These are phyloP conservation scores for Xanthia icteritia DNA, from an alignment of 2,888 invertebrate species.

Conservation along the genomic window DNA sequence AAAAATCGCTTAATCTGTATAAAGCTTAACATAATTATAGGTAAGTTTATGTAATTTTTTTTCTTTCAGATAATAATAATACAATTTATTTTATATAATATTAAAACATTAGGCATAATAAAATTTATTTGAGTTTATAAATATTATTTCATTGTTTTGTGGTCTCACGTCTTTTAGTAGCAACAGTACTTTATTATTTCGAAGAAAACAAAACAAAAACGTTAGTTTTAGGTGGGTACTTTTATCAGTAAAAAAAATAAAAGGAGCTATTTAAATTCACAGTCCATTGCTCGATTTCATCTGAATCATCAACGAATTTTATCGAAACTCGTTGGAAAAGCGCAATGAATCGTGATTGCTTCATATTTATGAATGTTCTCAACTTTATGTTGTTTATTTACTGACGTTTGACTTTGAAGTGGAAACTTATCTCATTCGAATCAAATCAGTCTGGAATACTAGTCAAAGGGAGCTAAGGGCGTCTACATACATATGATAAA, in stretches of 20 bases:
- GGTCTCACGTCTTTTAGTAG: background rate
- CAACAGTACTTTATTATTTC: background rate
- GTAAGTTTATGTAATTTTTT: no score
- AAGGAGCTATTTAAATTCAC: constrained; percentile 48
- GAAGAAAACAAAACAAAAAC: constrained; percentile 6
- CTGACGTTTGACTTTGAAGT: constrained; percentile 49
- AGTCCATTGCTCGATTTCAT: constrained; percentile 54
- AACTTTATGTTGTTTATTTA: constrained; percentile 52
- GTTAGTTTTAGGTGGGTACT: no score
- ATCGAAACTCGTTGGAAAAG: constrained; percentile 53
- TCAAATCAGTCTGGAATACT: constrained; percentile 48
- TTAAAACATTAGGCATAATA: no score
- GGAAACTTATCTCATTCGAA: constrained; percentile 49
- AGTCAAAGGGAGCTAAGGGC: constrained; percentile 19
- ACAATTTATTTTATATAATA: no score
- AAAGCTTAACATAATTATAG: background rate
- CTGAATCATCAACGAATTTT: constrained; percentile 49
- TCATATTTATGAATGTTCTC: constrained; percentile 52
- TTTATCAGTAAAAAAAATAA: constrained; percentile 35
- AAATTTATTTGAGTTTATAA: background rate
- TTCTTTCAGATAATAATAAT: no score
- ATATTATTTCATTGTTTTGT: background rate
- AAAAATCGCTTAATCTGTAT: background rate
- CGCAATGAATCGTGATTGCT: constrained; percentile 58
- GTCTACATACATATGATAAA: background rate